Evolutionary conservation across 2,888 invertebrate genomes (phyloP), one percentile per base, ranked within the genome.

Genomic region (Dryomyza anilis): DNA sequence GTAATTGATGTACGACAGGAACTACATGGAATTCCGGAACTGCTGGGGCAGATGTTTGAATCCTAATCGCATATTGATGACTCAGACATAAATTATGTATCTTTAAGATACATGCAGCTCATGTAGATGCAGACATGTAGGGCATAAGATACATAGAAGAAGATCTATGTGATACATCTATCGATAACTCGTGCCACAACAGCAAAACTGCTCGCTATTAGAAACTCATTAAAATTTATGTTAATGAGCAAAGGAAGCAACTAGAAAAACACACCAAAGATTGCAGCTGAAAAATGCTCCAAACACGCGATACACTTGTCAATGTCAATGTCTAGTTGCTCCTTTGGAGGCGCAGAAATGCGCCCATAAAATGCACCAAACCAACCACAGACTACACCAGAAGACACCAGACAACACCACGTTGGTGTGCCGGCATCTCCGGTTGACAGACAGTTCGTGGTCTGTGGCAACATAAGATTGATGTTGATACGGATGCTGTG

Each of bases 161-260:
- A n/a, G n/a, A n/a, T n/a, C n/a, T n/a, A n/a, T n/a, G n/a, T n/a
- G n/a, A n/a, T n/a, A n/a, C n/a, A n/a, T n/a, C n/a, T n/a, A n/a
- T n/a, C 70, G 52, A 63, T 68, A 72, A 70, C 77, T 76, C 78
- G 77, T 78, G 77, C 76, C 73, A 71, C 50, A 39, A n/a, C 21
- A 52, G n/a, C 25, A 57, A n/a, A 21, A 10, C 30, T 30, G 50
- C 25, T 46, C n/a, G 70, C 74, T 78, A 79, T 79, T 79, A 79
- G 79, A 80, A 80, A 74, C 72, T 74, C 80, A 78, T 79, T 80
- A 79, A 77, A n/a, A 77, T 72, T 74, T 73, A 74, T 78, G 77
- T 72, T 78, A 79, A 79, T 77, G 76, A 75, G 74, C 70, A 66
- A 14, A 61, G 52, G 39, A 61, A 52, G 30, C 16, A 25, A 16